A percentile compares a stretch with the other conserved stretches of the same genome.
These are phyloP conservation scores for Poeciliopsis paucimaculata DNA, from an alignment of 2,797 vertebrate genomes.

Conservation along the genomic window DNA sequence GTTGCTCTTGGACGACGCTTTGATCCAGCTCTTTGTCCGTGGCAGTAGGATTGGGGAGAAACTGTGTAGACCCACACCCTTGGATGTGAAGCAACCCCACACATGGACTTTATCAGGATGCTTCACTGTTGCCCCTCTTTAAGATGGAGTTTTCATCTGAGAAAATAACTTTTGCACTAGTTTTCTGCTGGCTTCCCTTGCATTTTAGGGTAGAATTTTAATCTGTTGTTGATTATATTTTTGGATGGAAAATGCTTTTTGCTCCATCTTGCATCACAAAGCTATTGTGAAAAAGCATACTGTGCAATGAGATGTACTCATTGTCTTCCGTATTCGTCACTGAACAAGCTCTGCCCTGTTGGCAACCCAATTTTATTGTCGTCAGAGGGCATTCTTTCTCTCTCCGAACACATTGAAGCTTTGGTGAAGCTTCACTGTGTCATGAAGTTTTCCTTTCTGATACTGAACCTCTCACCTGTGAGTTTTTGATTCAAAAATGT, in stretches of 20 bases:
- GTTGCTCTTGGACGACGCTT: not conserved
- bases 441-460: not conserved
- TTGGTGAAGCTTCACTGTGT: not conserved
- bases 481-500: not conserved
- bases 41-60: not conserved
- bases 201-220: not conserved
- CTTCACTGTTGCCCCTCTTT: not conserved
- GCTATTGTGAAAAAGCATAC: not conserved
- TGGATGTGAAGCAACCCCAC: slow-evolving; percentile 4
- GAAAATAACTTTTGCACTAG: not conserved
- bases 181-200: not conserved
- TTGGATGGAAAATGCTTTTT: not conserved
- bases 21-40: not conserved
- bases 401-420: not conserved
- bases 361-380: not conserved
- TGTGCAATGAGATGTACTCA: not conserved
- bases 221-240: not conserved
- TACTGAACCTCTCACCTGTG: not conserved
- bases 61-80: not conserved
- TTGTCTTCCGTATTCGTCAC: not conserved
- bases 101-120: slow-evolving; percentile 8
- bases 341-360: not conserved
- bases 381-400: not conserved
- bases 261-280: not conserved
- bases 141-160: not conserved